Percentiles rank a stretch among this genome's conserved stretches.
These are phyloP conservation scores for Pterocles burchelli DNA, from an alignment of 2,113 vertebrate genomes.

Conservation along the genomic window DNA sequence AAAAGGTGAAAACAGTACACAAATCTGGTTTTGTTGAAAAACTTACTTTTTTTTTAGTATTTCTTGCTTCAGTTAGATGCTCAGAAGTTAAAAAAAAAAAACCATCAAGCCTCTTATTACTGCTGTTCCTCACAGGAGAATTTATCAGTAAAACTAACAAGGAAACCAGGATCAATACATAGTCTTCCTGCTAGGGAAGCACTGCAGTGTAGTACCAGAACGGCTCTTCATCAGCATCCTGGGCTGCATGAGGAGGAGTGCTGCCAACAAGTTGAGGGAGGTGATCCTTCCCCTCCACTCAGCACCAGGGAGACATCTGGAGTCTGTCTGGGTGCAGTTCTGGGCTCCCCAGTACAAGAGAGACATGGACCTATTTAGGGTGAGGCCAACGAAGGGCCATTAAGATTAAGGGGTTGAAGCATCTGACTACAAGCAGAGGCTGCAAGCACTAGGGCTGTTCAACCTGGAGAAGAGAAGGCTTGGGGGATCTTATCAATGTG, in stretches of 20 bases:
- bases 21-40: background rate
- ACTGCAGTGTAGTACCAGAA: background rate
- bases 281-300: background rate
- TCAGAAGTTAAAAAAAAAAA: background rate
- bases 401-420: background rate
- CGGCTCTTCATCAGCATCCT: background rate
- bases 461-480: background rate
- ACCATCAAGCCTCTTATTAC: background rate
- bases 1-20: background rate
- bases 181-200: background rate
- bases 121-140: background rate
- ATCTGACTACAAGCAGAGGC: background rate
- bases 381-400: background rate
- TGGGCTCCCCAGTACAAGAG: background rate
- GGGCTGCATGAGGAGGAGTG: background rate
- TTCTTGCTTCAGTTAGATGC: background rate
- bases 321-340: background rate
- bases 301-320: background rate
- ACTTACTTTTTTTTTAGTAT: background rate
- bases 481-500: background rate
- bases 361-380: background rate
- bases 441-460: background rate
- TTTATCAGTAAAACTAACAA: background rate
- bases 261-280: background rate
- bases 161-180: background rate